These are phyloP conservation scores for Burhinus bistriatus DNA, from an alignment of 2,113 vertebrate genomes.

Conservation along the genomic window DNA sequence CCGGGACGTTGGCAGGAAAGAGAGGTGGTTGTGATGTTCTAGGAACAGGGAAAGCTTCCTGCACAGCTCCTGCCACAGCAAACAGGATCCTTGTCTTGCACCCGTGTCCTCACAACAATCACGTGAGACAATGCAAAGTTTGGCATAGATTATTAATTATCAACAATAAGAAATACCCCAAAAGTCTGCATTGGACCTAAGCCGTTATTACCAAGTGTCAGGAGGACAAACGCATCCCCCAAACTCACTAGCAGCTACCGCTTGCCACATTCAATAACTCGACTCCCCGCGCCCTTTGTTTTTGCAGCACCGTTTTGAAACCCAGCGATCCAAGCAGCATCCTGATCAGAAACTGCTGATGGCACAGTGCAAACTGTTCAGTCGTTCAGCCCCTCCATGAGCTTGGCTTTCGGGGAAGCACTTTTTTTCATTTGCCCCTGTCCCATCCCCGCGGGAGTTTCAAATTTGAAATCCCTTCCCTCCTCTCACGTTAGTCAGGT, in stretches of 20 bases:
- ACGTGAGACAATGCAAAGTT: fast-evolving
- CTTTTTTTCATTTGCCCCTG: neutral
- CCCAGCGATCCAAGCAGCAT: too few relatives aligned
- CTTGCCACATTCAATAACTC: neutral
- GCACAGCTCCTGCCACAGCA: neutral
- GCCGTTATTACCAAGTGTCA: neutral
- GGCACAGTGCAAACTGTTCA: neutral
- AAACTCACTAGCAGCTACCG: neutral
- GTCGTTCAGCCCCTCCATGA: neutral
- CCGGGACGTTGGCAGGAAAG: fast-evolving
- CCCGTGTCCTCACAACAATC: neutral
- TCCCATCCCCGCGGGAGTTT: neutral
- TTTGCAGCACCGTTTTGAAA: neutral
- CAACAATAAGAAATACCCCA: neutral
- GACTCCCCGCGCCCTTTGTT: neutral
- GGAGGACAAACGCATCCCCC: too few relatives aligned
- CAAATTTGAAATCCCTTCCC: neutral
- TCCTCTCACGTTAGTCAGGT: neutral
- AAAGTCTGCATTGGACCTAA: neutral
- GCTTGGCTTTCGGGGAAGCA: neutral
- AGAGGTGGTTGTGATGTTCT: neutral
- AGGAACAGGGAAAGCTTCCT: neutral
- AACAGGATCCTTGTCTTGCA: neutral
- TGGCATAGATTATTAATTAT: neutral
- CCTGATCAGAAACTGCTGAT: neutral